Conservation (phyloP, 2,888 invertebrate species). For the Chymomyza fuscimana region DNA sequence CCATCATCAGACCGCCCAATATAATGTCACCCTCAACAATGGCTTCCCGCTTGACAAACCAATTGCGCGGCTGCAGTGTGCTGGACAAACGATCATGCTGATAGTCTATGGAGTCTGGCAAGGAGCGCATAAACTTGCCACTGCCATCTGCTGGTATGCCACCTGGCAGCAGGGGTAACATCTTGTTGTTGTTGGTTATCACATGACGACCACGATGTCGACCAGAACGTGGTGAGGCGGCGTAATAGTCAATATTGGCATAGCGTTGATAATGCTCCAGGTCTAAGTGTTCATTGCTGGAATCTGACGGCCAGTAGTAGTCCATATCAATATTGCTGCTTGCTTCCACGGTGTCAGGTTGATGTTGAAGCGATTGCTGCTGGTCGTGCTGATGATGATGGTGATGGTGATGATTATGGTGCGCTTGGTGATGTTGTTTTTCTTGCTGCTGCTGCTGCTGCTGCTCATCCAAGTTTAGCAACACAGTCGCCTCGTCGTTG, state of each 20-base stretch:
- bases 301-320: constrained; percentile 3
- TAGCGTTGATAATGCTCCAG: constrained; percentile 56
- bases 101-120: constrained; percentile 72
- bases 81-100: constrained; percentile 58
- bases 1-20: constrained; percentile 95
- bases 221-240: constrained; percentile 69
- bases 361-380: constrained; percentile 17
- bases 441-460: not conserved
- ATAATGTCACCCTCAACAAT: constrained; percentile 91
- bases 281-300: constrained; percentile 49
- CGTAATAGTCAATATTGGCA: constrained; percentile 48
- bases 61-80: constrained; percentile 77
- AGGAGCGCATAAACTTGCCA: constrained; percentile 66
- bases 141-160: constrained; percentile 20
- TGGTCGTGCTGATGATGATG: constrained; percentile 19
- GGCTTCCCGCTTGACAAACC: constrained; percentile 90
- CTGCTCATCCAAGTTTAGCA: not conserved
- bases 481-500: constrained; percentile 46
- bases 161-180: constrained; percentile 14
- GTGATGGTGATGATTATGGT: constrained; percentile 20
- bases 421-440: not conserved
- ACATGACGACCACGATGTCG: constrained; percentile 73
- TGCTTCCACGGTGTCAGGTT: not conserved
- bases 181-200: constrained; percentile 28
- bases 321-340: not conserved